Conservation (phyloP, 1,140 invertebrate species). For the Penaeus vannamei region DNA sequence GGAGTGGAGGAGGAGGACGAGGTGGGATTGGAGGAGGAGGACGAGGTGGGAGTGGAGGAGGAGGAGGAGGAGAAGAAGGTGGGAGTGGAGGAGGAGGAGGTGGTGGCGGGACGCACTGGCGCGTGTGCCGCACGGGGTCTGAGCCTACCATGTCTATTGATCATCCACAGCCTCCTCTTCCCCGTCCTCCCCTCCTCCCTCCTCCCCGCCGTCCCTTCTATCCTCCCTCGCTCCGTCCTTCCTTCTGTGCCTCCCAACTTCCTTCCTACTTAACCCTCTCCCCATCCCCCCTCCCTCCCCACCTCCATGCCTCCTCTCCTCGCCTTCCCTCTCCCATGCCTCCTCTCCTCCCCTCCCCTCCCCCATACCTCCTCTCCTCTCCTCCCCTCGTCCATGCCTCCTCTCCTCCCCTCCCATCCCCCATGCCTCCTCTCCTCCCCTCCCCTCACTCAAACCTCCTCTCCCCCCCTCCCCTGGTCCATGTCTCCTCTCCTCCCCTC, state of each 20-base stretch:
- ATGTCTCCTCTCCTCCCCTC: not conserved
- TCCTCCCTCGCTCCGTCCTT: constrained; percentile 2
- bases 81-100: too few relatives aligned
- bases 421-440: not conserved
- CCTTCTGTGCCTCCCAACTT: constrained; percentile 7
- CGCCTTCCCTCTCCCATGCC: not conserved
- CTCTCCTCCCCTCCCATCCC: not conserved
- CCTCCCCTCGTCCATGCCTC: not conserved
- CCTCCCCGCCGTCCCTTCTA: constrained; percentile 10
- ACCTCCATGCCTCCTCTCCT: not conserved
- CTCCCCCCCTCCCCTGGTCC: not conserved
- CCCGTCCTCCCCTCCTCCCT: constrained; percentile 1
- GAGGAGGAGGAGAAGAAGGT: too few relatives aligned
- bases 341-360: not conserved
- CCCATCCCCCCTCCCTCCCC: not conserved
- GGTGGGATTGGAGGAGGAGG: too few relatives aligned
- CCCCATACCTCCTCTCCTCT: not conserved
- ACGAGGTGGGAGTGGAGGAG: too few relatives aligned
- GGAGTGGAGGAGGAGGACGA: too few relatives aligned
- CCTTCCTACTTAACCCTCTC: constrained; percentile 26
- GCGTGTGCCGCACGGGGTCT: not conserved
- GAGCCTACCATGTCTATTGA: not conserved
- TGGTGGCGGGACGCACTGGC: too few relatives aligned
- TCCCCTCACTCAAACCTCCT: too few relatives aligned
- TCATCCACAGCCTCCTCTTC: not conserved